Conservation (phyloP, 1,140 invertebrate species). For the Saccostrea cuccullata region DNA sequence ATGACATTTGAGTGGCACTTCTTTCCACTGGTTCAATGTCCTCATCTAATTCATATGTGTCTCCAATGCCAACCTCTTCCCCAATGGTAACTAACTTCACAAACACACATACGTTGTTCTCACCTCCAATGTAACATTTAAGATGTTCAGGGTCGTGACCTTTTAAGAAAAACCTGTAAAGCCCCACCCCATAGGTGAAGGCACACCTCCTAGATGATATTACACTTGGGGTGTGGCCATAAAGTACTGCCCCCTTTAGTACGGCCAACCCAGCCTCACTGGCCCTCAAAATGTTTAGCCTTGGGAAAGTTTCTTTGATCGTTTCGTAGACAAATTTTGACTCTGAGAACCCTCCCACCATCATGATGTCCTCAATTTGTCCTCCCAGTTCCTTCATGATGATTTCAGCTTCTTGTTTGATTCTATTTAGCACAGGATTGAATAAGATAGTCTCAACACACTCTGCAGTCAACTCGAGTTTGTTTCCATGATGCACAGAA, state of each 20-base stretch:
- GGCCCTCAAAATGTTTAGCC: neutral
- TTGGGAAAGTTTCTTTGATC: conserved; percentile 32
- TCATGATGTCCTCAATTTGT: conserved; percentile 7
- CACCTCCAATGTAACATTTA: neutral
- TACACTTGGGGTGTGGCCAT: conserved; percentile 24
- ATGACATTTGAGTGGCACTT: conserved; percentile 80
- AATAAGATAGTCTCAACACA: neutral
- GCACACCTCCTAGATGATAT: conserved; percentile 34
- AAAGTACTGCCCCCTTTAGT: conserved; percentile 49
- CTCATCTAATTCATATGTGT: conserved; percentile 15
- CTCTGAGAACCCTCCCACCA: conserved; percentile 58
- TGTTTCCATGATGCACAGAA: neutral
- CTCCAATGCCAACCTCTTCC: conserved; percentile 22
- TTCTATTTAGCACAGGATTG: neutral
- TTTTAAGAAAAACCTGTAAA: conserved; percentile 20
- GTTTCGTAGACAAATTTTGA: conserved; percentile 41
- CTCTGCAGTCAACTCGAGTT: conserved; percentile 1
- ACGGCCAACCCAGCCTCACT: conserved; percentile 39
- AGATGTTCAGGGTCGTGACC: conserved; percentile 29
- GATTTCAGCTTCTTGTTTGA: neutral
- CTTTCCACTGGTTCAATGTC: conserved; percentile 76
- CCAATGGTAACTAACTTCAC: conserved; percentile 38
- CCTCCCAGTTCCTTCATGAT: neutral
- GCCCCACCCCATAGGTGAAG: conserved; percentile 38
- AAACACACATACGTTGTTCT: neutral